phyloP scores from a whole-genome alignment of 2,797 vertebrate species.

The Podarcis lilfordi region DNA sequence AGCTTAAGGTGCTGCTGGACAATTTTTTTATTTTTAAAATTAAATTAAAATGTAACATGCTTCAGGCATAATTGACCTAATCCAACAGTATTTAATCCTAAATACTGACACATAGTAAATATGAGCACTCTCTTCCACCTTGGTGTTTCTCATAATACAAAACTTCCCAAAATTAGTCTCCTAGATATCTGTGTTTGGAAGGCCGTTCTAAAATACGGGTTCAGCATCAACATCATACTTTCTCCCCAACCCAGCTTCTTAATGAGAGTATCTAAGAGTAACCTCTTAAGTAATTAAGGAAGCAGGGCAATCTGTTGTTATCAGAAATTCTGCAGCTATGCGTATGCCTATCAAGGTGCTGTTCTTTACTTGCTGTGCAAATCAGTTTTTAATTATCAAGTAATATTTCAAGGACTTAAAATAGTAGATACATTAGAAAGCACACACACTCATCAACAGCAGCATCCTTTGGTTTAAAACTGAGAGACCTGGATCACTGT shows the following conservation, averaged over 20 bases:
- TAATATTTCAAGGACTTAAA: slow-evolving; percentile 1
- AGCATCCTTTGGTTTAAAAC: neutral
- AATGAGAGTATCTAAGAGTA: slow-evolving; percentile 8
- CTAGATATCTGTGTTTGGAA: neutral
- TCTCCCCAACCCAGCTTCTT: neutral
- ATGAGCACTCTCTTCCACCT: neutral
- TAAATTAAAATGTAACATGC: neutral
- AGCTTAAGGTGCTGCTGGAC: too few relatives aligned
- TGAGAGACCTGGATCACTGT: neutral
- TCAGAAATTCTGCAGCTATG: slow-evolving; percentile 3
- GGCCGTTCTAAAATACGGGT: neutral
- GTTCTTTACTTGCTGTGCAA: slow-evolving; percentile 6
- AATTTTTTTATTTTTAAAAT: neutral
- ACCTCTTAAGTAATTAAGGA: neutral
- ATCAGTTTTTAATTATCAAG: slow-evolving; percentile 2
- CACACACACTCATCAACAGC: neutral
- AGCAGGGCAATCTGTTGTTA: neutral
- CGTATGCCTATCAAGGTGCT: neutral
- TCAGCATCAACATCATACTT: neutral
- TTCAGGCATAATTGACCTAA: neutral
- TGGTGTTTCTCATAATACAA: neutral
- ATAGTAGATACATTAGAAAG: neutral
- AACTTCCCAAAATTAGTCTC: neutral
- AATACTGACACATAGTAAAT: neutral
- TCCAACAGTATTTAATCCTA: neutral